A percentile compares a stretch with the other conserved stretches of the same genome.
These are phyloP conservation scores for Aphidoletes aphidimyza DNA, from an alignment of 2,888 invertebrate species.

Conservation along the genomic window DNA sequence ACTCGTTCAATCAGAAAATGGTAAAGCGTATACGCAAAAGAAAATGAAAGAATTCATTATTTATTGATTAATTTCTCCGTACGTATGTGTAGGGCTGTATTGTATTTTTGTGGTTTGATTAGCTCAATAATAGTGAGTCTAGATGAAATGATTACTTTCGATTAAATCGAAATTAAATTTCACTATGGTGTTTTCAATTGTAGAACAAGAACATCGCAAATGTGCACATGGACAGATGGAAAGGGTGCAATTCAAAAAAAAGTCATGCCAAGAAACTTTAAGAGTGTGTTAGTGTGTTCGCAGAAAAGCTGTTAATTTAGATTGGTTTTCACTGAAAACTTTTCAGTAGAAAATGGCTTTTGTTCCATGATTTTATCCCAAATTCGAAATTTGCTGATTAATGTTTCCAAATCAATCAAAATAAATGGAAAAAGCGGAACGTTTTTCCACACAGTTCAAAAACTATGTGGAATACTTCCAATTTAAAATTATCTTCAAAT, in stretches of 20 bases:
- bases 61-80: conserved; percentile 19
- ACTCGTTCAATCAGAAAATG: conserved; percentile 49
- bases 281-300: too few species aligned
- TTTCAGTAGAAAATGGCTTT: background rate
- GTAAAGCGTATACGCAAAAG: background rate
- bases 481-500: background rate
- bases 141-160: background rate
- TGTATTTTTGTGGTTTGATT: conserved; percentile 47
- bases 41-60: conserved; percentile 40
- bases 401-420: conserved; percentile 1
- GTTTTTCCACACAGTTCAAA: too few species aligned
- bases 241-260: background rate
- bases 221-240: background rate
- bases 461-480: too few species aligned
- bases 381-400: background rate
- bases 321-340: background rate
- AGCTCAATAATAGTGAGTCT: background rate
- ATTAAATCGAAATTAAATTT: background rate
- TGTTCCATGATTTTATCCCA: background rate
- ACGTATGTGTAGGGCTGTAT: too few species aligned
- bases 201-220: background rate
- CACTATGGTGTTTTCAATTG: background rate
- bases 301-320: conserved; percentile 2
- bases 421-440: background rate
- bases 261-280: too few species aligned